Percentiles rank a stretch among this genome's conserved stretches.
Evolutionary conservation across 2,888 invertebrate genomes (phyloP).

Genomic region (Rhorus exstirpatorius): DNA sequence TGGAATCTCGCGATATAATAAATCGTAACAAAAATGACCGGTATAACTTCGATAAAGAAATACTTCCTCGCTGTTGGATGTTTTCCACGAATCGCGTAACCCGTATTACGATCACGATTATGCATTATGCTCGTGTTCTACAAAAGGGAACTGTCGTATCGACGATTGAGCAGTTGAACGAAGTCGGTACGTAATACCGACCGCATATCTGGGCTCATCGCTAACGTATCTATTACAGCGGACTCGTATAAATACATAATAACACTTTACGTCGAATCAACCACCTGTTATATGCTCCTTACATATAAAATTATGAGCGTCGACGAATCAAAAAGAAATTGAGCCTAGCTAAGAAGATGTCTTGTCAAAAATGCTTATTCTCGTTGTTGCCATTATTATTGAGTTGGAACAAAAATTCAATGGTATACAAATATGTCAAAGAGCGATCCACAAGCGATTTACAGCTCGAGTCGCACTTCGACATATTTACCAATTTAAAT

Average conservation of each 20-base stretch:
- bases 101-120: slow-evolving; percentile 34
- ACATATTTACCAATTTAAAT: too few species aligned
- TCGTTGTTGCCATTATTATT: too few species aligned
- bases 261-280: not conserved
- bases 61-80: slow-evolving; percentile 40
- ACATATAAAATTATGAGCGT: not conserved
- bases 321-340: not conserved
- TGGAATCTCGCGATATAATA: slow-evolving; percentile 53
- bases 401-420: too few species aligned
- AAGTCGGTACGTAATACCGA: slow-evolving; percentile 18
- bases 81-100: slow-evolving; percentile 55
- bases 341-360: not conserved
- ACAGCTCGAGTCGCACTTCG: too few species aligned
- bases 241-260: too few species aligned
- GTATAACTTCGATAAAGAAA: slow-evolving; percentile 36
- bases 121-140: slow-evolving; percentile 1
- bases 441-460: too few species aligned
- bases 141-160: slow-evolving; percentile 9
- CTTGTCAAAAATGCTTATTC: too few species aligned
- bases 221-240: not conserved
- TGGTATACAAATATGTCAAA: too few species aligned
- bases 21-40: slow-evolving; percentile 15
- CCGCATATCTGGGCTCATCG: not conserved
- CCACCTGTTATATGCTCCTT: not conserved
- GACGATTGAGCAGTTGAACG: slow-evolving; percentile 44